Evolutionary conservation across 2,888 invertebrate genomes (phyloP).

Genomic region (Volucella inanis): DNA sequence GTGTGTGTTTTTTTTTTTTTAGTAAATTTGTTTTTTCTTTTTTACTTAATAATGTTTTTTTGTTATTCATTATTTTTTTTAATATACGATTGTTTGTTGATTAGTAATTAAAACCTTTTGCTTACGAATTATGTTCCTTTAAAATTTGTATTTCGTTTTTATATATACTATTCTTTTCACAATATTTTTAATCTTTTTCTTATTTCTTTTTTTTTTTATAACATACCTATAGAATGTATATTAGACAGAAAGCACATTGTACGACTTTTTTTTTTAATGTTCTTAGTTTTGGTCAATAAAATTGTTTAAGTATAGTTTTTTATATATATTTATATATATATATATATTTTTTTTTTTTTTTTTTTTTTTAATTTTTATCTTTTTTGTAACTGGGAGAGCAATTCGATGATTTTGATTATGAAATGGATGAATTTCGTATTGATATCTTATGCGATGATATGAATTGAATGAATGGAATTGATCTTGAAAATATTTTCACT

Average conservation of each 20-base stretch:
- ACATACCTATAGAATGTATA: slow-evolving; percentile 32
- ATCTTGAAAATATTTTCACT: slow-evolving; percentile 58
- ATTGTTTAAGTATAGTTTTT: slow-evolving; percentile 1
- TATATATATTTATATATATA: slow-evolving; percentile 44
- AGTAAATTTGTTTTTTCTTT: slow-evolving; percentile 71
- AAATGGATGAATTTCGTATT: slow-evolving; percentile 57
- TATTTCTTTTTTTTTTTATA: slow-evolving; percentile 24
- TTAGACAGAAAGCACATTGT: slow-evolving; percentile 66
- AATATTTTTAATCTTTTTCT: slow-evolving; percentile 45
- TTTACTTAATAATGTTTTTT: slow-evolving; percentile 63
- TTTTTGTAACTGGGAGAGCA: slow-evolving; percentile 50
- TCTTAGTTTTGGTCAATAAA: slow-evolving; percentile 16
- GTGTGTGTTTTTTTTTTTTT: slow-evolving; percentile 35
- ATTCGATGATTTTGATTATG: slow-evolving; percentile 68
- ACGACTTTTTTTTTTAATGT: slow-evolving; percentile 33
- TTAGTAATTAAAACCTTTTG: slow-evolving; percentile 63
- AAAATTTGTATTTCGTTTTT: slow-evolving; percentile 76
- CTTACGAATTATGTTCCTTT: slow-evolving; percentile 69
- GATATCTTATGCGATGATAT: slow-evolving; percentile 51
- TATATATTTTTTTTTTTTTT: slow-evolving; percentile 53
- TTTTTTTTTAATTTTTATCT: slow-evolving; percentile 8
- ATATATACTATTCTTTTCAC: slow-evolving; percentile 81
- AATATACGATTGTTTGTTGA: slow-evolving; percentile 78
- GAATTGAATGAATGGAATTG: slow-evolving; percentile 63
- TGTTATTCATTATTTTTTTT: slow-evolving; percentile 70